phyloP scores from a whole-genome alignment of 2,113 vertebrate species.

The Petaurus breviceps region DNA sequence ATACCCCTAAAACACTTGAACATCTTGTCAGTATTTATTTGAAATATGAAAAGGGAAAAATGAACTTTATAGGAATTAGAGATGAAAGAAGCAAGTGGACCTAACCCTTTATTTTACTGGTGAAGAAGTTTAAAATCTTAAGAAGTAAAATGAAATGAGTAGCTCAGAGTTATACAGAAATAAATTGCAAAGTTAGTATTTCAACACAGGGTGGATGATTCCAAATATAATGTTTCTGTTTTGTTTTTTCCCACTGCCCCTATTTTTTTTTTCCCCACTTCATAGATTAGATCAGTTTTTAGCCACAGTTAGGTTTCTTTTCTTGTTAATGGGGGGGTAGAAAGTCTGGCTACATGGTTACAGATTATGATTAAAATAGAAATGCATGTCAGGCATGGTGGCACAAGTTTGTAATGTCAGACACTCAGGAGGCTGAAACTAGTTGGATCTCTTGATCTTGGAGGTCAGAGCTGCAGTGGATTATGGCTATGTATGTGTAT shows the following conservation, averaged over 20 bases:
- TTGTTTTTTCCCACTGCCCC: neutral
- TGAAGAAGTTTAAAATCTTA: neutral
- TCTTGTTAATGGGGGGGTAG: neutral
- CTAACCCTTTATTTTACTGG: neutral
- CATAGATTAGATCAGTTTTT: slow-evolving; percentile 23
- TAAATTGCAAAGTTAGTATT: neutral
- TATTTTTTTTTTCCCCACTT: neutral
- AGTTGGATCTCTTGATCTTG: neutral
- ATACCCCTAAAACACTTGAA: slow-evolving; percentile 38
- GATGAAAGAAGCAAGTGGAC: neutral
- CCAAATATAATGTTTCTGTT: neutral
- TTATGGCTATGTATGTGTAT: neutral
- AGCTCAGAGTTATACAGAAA: neutral
- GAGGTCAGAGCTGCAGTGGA: neutral
- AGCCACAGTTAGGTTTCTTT: neutral
- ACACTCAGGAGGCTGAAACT: neutral
- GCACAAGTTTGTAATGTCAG: neutral
- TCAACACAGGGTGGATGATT: neutral
- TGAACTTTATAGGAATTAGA: neutral
- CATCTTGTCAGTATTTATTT: slow-evolving; percentile 2
- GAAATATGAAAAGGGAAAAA: neutral
- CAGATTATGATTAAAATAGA: neutral
- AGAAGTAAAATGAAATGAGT: neutral
- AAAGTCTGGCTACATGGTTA: neutral
- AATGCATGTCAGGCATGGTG: neutral